A percentile compares a stretch with the other conserved stretches of the same genome.
These are phyloP conservation scores for Cryptoblepharus egeriae DNA, from an alignment of 2,797 vertebrate species.

Conservation along the genomic window DNA sequence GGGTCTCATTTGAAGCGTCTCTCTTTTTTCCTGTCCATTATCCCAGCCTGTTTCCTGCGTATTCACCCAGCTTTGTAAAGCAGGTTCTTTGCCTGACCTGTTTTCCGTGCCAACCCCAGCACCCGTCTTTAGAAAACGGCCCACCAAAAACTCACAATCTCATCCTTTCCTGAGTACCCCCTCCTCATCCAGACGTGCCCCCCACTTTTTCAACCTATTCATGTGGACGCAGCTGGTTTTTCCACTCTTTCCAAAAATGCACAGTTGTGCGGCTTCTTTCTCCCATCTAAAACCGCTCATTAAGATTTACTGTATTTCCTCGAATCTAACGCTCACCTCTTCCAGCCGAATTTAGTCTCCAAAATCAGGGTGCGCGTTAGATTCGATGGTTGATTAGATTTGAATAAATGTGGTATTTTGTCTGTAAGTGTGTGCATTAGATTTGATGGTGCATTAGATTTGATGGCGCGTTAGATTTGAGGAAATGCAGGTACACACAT, in stretches of 20 bases:
- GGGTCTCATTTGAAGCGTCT: not conserved
- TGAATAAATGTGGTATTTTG: too few species aligned
- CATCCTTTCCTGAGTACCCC: not conserved
- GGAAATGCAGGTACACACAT: too few species aligned
- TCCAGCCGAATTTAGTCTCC: too few species aligned
- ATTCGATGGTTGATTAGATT: too few species aligned
- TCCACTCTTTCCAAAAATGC: not conserved
- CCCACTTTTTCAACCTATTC: constrained; percentile 14
- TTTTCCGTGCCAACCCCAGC: not conserved
- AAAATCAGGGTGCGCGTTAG: too few species aligned
- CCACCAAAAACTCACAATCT: not conserved
- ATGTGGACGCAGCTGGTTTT: not conserved
- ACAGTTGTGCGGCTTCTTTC: too few species aligned
- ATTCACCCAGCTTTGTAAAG: constrained; percentile 1
- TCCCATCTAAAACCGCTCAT: not conserved
- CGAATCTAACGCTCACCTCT: too few species aligned
- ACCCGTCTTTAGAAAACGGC: not conserved
- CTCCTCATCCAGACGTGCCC: not conserved
- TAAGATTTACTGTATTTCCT: too few species aligned
- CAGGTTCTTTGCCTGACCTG: not conserved
- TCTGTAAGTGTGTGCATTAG: too few species aligned
- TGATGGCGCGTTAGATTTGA: too few species aligned
- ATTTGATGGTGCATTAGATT: too few species aligned
- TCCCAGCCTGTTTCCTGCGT: constrained; percentile 18
- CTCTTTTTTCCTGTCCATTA: not conserved